A percentile compares a stretch with the other conserved stretches of the same genome.
phyloP scores from a whole-genome alignment of 2,797 vertebrate species.

The Steatocranus sp. region DNA sequence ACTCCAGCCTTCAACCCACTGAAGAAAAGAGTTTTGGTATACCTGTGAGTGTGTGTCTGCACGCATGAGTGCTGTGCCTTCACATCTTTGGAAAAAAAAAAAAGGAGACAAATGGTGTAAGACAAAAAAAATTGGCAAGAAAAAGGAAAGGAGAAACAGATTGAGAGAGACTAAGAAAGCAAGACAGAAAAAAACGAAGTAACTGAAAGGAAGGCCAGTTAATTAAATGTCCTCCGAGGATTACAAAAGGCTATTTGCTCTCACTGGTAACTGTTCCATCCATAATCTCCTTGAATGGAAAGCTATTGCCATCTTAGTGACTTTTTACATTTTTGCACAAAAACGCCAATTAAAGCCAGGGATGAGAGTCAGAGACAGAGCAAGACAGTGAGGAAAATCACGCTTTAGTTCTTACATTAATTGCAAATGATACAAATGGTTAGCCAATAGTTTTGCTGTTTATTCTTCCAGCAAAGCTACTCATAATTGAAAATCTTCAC shows the following conservation, averaged over 20 bases:
- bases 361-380: background rate
- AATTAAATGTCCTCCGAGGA: slow-evolving; percentile 75
- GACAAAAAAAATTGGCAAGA: background rate
- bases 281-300: slow-evolving; percentile 69
- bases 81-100: background rate
- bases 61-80: background rate
- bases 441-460: slow-evolving; percentile 47
- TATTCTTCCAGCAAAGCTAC: slow-evolving; percentile 30
- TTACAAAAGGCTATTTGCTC: slow-evolving; percentile 68
- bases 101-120: background rate
- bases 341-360: slow-evolving; percentile 66
- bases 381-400: background rate
- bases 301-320: slow-evolving; percentile 46
- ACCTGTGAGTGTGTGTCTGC: background rate
- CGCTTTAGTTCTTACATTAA: slow-evolving; percentile 57
- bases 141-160: background rate
- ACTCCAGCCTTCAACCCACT: background rate
- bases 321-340: slow-evolving; percentile 61
- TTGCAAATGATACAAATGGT: slow-evolving; percentile 68
- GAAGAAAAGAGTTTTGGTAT: background rate
- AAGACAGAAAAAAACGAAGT: background rate
- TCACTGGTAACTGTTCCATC: slow-evolving; percentile 65
- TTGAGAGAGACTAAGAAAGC: background rate
- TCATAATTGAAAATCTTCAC: slow-evolving; percentile 52
- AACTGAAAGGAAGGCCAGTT: slow-evolving; percentile 44